A percentile compares a stretch with the other conserved stretches of the same genome.
Conservation (phyloP, 2,113 vertebrate species). For the Neopipo cinnamomea region DNA sequence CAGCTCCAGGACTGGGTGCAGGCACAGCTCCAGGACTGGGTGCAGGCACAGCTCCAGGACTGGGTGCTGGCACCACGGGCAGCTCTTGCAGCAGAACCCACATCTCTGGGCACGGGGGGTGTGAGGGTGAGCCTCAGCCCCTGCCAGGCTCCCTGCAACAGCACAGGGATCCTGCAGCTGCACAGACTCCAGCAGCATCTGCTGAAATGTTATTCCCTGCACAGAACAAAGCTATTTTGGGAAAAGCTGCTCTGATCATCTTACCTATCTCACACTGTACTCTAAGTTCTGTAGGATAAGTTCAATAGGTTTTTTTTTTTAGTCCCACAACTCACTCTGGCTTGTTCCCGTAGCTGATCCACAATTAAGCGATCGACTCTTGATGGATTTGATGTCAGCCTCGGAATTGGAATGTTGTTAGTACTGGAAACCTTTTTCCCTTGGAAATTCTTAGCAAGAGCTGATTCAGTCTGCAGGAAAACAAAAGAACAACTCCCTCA, state of each 20-base stretch:
- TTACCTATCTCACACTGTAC: background rate
- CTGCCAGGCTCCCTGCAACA: background rate
- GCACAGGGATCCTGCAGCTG: background rate
- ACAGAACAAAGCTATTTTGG: slow-evolving; percentile 14
- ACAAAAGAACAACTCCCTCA: slow-evolving; percentile 34
- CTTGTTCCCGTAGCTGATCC: slow-evolving; percentile 83
- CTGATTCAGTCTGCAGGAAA: slow-evolving; percentile 78
- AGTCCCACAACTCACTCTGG: slow-evolving; percentile 75
- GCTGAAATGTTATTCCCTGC: background rate
- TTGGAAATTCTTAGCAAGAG: slow-evolving; percentile 79
- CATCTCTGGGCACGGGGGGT: background rate
- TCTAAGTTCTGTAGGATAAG: background rate
- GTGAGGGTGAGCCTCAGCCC: background rate
- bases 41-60: too few relatives aligned
- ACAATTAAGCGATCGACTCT: slow-evolving; percentile 84
- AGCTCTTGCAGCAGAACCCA: background rate
- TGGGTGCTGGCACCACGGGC: background rate
- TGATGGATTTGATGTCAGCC: slow-evolving; percentile 79
- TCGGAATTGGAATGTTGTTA: slow-evolving; percentile 78
- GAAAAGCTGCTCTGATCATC: background rate
- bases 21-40: background rate
- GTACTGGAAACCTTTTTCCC: slow-evolving; percentile 80
- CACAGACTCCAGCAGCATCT: background rate
- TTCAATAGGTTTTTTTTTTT: background rate
- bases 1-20: background rate